Evolutionary conservation across 2,113 vertebrate species (phyloP), one percentile per base, ranked within the genome.

Genomic region (Climacteris rufus): DNA sequence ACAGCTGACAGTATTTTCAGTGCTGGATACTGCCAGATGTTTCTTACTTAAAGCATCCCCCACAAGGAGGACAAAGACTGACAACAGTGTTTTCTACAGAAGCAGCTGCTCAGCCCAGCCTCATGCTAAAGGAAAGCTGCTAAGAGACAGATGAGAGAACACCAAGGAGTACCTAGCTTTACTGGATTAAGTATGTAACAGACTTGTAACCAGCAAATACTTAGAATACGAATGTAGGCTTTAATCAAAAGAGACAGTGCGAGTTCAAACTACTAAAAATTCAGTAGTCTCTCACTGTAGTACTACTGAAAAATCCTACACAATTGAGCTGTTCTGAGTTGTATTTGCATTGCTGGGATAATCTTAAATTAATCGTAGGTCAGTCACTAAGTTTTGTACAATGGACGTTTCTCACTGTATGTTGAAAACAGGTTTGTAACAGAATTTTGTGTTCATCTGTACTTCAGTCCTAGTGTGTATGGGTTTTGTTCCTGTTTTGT

Each of bases 341-440:
- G 93, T 97, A 96, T 97, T 97, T 97, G 94, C 94, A 97, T 97
- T 96, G 90, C 97, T 94, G 96, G 97, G 93, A 96, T 97, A 96
- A 96, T 94, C 74, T 96, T 95, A 96, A 96, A 83, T 96, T 87
- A 88, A 95, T 25, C 31, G 57, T 97, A 78, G 88, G 69, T 96
- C 95, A 91, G 95, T 96, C 71, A 86, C 71, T 78, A 93, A 89
- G 90, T 97, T 97, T 97, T 97, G 83, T 97, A 96, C 94, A 96
- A 92, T 87, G 94, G 94, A 97, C 79, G 16, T 96, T 95, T 94
- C 93, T 98, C 97, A 94, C 88, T 97, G 68, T 92, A 96, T 54
- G 68, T 93, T 95, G 91, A 96, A 88, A 96, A 95, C 91, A 97
- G 88, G 90, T 97, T 98, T 97, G 94, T 97, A 97, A 95, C 79